Percentiles rank a stretch among this genome's conserved stretches.
These are phyloP conservation scores for Phrynosoma platyrhinos DNA, from an alignment of 2,113 vertebrate genomes.

Conservation along the genomic window DNA sequence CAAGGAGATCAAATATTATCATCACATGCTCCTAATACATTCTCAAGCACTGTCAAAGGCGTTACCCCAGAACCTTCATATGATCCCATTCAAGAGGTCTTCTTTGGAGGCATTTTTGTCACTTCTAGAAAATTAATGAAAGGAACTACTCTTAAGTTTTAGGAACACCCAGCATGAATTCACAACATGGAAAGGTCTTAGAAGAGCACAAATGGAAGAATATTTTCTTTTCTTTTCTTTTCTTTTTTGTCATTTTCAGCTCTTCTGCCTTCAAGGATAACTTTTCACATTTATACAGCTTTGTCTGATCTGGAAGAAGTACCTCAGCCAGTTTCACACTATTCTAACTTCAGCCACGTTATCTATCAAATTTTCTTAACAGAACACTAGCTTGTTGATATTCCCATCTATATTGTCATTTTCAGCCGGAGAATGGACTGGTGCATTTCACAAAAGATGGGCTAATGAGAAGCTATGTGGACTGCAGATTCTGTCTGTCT, in stretches of 20 bases:
- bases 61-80: neutral
- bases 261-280: neutral
- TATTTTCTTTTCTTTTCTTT: neutral
- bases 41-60: neutral
- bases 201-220: neutral
- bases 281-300: neutral
- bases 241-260: neutral
- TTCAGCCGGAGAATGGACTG: constrained; percentile 5
- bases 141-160: neutral
- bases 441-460: neutral
- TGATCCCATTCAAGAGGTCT: neutral
- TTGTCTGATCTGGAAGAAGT: neutral
- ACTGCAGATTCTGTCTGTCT: neutral
- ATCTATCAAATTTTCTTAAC: constrained; percentile 1
- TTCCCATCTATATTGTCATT: neutral
- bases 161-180: neutral
- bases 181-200: neutral
- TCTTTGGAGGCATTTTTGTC: neutral
- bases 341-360: constrained; percentile 15
- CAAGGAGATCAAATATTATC: neutral
- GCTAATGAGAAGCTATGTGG: neutral
- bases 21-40: neutral
- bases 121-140: neutral
- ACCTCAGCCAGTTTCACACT: neutral
- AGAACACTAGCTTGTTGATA: constrained; percentile 14